Conservation (phyloP, 2,797 vertebrate species). For the Gymnoscopelus microlampas region DNA sequence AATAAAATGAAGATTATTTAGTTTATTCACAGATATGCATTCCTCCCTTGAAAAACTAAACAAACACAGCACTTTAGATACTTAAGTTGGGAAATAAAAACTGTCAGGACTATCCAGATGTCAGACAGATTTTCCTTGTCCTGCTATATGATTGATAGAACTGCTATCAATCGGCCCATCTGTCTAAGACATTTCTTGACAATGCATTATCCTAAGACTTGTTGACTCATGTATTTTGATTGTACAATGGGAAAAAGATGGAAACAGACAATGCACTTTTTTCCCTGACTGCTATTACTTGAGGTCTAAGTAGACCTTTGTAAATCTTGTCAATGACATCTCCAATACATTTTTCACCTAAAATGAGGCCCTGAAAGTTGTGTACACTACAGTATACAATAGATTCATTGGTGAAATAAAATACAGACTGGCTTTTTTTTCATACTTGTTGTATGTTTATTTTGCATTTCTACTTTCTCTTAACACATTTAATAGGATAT, state of each 20-base stretch:
- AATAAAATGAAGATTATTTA: too few species aligned
- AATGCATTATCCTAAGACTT: not conserved
- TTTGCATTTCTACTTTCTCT: too few species aligned
- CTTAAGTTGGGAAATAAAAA: slow-evolving; percentile 37
- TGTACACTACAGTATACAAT: not conserved
- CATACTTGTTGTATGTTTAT: too few species aligned
- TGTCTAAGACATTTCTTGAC: slow-evolving; percentile 22
- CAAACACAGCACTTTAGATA: slow-evolving; percentile 27
- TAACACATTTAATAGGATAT: too few species aligned
- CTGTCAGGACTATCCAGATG: slow-evolving; percentile 26
- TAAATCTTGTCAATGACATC: not conserved
- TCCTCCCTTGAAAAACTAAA: too few species aligned
- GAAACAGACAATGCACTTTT: not conserved
- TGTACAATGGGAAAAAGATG: not conserved
- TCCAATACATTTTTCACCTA: not conserved
- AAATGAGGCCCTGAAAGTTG: not conserved
- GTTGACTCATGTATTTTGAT: slow-evolving; percentile 1
- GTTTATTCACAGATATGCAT: too few species aligned
- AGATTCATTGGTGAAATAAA: not conserved
- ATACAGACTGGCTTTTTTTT: too few species aligned
- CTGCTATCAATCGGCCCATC: slow-evolving; percentile 28
- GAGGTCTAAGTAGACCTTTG: slow-evolving; percentile 2
- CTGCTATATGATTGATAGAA: not conserved
- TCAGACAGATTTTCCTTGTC: slow-evolving; percentile 36
- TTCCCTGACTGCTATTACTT: not conserved